phyloP scores from a whole-genome alignment of 2,888 invertebrate species.

The Liodrosophila aerea region DNA sequence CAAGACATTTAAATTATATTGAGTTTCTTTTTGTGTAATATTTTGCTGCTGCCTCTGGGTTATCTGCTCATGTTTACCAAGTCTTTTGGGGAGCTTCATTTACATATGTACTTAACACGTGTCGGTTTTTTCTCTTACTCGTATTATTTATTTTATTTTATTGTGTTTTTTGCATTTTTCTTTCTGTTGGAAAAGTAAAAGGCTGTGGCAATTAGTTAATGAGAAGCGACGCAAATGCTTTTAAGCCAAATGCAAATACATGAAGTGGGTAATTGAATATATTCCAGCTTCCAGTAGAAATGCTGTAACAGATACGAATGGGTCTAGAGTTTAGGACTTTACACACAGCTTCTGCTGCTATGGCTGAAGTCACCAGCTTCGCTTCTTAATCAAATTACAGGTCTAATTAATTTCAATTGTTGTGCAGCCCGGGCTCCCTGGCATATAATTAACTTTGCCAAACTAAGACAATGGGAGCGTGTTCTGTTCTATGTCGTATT shows the following conservation, averaged over 20 bases:
- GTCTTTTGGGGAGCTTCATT: slow-evolving; percentile 43
- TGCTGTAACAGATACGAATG: slow-evolving; percentile 8
- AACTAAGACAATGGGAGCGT: neutral
- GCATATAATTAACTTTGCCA: slow-evolving; percentile 39
- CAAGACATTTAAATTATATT: slow-evolving; percentile 65
- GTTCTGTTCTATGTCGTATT: too few relatives aligned
- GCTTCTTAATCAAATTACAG: slow-evolving; percentile 69
- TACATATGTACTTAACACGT: slow-evolving; percentile 70
- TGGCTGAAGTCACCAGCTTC: slow-evolving; percentile 11
- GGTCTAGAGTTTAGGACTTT: slow-evolving; percentile 20
- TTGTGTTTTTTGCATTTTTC: slow-evolving; percentile 12
- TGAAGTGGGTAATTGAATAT: slow-evolving; percentile 11
- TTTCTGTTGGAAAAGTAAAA: slow-evolving; percentile 6
- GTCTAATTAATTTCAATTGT: slow-evolving; percentile 75
- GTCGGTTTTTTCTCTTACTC: slow-evolving; percentile 29
- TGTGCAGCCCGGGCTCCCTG: slow-evolving; percentile 32
- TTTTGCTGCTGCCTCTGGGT: slow-evolving; percentile 28
- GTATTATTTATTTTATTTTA: slow-evolving; percentile 4
- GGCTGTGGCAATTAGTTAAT: slow-evolving; percentile 65
- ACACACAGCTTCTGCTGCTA: slow-evolving; percentile 23
- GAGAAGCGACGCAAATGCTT: slow-evolving; percentile 50
- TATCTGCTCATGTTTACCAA: slow-evolving; percentile 29
- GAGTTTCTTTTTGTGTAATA: slow-evolving; percentile 51
- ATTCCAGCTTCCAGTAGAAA: neutral
- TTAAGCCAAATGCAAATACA: slow-evolving; percentile 49